phyloP scores from a whole-genome alignment of 2,888 invertebrate genomes.

The Xestia sexstrigata region DNA sequence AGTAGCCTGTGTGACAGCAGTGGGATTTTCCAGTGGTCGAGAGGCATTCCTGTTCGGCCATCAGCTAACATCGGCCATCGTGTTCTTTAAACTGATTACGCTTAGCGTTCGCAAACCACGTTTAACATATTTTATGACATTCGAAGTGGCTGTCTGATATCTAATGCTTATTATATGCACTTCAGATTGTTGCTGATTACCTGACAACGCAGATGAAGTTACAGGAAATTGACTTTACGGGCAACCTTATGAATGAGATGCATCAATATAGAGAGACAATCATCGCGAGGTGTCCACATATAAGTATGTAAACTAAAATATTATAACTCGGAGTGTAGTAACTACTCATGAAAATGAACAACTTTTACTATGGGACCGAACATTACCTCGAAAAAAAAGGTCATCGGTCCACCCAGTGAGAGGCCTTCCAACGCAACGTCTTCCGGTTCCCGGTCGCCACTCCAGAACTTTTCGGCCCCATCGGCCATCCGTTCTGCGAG shows the following conservation, averaged over 20 bases:
- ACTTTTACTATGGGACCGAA: neutral
- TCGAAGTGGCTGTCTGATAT: neutral
- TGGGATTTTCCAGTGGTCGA: no score
- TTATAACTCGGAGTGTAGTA: neutral
- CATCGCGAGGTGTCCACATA: slow-evolving; percentile 91
- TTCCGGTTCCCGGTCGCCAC: no score
- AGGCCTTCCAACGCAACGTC: no score
- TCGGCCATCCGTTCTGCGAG: no score
- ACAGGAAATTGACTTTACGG: slow-evolving; percentile 90
- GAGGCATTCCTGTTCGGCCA: no score
- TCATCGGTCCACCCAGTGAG: no score
- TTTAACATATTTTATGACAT: neutral
- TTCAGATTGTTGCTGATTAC: slow-evolving; percentile 88
- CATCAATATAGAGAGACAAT: slow-evolving; percentile 93
- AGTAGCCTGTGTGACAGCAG: no score
- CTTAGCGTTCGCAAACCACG: neutral
- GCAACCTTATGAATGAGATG: slow-evolving; percentile 92
- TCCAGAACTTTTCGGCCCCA: no score
- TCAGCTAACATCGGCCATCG: no score
- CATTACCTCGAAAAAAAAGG: no score
- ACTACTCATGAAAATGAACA: neutral
- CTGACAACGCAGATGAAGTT: slow-evolving; percentile 89
- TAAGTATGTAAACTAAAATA: slow-evolving; percentile 86
- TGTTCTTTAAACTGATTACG: no score
- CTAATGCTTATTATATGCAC: neutral